A percentile compares a stretch with the other conserved stretches of the same genome.
Conservation (phyloP, 1,140 invertebrate species). For the Ruditapes philippinarum region DNA sequence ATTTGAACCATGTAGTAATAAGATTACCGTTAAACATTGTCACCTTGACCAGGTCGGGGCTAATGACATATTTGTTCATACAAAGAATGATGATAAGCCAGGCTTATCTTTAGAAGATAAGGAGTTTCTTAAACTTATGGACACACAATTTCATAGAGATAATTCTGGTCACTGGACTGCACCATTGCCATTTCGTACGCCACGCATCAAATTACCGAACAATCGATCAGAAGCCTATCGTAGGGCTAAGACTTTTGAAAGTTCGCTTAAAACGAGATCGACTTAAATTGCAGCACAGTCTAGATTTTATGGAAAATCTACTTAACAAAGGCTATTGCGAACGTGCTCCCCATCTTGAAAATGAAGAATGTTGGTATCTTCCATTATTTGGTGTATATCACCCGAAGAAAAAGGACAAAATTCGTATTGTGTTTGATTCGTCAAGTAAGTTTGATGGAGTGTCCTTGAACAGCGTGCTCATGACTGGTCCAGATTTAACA, state of each 20-base stretch:
- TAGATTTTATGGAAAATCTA: conserved; percentile 67
- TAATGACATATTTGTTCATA: conserved; percentile 32
- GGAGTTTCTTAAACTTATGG: conserved; percentile 66
- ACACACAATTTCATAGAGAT: background rate
- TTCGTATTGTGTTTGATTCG: conserved; percentile 66
- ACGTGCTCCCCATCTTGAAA: conserved; percentile 32
- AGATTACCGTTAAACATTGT: conserved; percentile 2
- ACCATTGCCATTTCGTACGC: background rate
- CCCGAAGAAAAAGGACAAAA: conserved; percentile 54
- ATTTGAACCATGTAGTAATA: no score
- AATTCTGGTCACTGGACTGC: background rate
- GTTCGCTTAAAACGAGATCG: conserved; percentile 12
- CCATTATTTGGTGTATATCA: conserved; percentile 70
- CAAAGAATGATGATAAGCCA: conserved; percentile 60
- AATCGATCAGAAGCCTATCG: background rate
- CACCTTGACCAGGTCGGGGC: background rate
- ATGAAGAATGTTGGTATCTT: conserved; percentile 67
- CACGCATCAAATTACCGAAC: background rate
- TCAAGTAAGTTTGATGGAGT: conserved; percentile 50
- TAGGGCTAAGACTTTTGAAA: conserved; percentile 4
- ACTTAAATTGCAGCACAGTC: background rate
- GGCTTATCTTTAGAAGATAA: conserved; percentile 64
- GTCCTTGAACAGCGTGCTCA: conserved; percentile 75
- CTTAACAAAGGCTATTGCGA: conserved; percentile 66
- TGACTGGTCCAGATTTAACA: conserved; percentile 84